phyloP scores from a whole-genome alignment of 1,140 invertebrate species.

The Drosophila truncata region DNA sequence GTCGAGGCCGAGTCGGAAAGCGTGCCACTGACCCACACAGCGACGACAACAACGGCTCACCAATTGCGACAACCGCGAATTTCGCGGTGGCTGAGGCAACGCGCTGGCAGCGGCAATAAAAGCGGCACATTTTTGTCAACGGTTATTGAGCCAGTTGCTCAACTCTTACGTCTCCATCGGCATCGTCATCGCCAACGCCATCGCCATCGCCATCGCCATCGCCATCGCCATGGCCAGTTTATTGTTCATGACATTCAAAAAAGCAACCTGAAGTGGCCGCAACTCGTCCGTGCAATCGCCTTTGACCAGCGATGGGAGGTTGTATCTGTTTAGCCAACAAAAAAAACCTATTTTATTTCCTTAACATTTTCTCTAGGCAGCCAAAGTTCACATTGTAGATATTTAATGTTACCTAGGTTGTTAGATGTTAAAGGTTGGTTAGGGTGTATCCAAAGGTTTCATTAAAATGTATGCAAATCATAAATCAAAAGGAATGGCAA shows the following conservation, averaged over 20 bases:
- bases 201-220: conserved; percentile 13
- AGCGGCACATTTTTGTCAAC: conserved; percentile 77
- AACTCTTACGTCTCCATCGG: conserved; percentile 41
- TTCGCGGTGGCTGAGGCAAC: conserved; percentile 44
- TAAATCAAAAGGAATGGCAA: neutral
- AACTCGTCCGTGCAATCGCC: conserved; percentile 34
- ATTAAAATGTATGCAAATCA: neutral
- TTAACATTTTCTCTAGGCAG: neutral
- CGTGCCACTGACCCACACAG: conserved; percentile 78
- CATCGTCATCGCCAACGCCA: conserved; percentile 34
- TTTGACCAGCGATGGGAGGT: conserved; percentile 21
- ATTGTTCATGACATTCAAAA: conserved; percentile 84
- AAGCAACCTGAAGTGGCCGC: conserved; percentile 58
- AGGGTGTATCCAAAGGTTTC: neutral
- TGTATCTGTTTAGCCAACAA: conserved; percentile 2
- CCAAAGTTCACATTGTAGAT: neutral
- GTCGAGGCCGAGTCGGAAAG: conserved; percentile 39
- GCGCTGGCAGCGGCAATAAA: conserved; percentile 46
- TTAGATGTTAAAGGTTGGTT: neutral
- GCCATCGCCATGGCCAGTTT: conserved; percentile 50
- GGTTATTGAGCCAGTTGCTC: conserved; percentile 59
- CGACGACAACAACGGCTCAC: conserved; percentile 26
- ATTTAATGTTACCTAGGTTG: neutral
- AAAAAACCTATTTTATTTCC: conserved; percentile 5
- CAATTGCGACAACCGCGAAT: conserved; percentile 66